Evolutionary conservation across 2,113 vertebrate genomes (phyloP), one percentile per base, ranked within the genome.

Genomic region (Atrichornis clamosus): DNA sequence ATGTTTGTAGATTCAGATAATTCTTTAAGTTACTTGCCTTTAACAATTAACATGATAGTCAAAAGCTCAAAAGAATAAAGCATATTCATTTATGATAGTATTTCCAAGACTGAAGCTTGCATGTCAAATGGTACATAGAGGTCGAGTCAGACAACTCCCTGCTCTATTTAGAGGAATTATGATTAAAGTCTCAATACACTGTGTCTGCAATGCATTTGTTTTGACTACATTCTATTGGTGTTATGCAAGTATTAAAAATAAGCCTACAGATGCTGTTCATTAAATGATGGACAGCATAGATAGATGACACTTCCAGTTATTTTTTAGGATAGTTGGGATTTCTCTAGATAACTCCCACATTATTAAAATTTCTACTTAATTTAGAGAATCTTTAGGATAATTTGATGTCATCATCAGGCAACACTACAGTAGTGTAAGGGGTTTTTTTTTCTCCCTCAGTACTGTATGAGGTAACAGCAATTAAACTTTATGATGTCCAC

Each of bases 91-190:
- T 49, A 65, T 21, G 39, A 59, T 27, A 69, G 14, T 24, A 58
- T 26, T 35, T 76, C 62, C 37, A 73, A 93, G 90, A 89, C 44
- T n/a, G 72, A 63, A 93, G 87, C 78, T 92, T 74, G 56, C 81
- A 93, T 93, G 97, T 97, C 87, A 95, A 93, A 94, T 74, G 49
- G 77, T 74, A 86, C 83, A 63, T 3, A 88, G 91, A 96, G 72
- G 84, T 53, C 93, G 96, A 97, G 79, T 64, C 74, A 89, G 89
- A 96, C 58, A 97, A 88, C 13, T 89, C 60, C 64, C 74, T 92
- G 76, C 79, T 89, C 93, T 93, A 91, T 95, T 96, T 96, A 93
- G 58, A 97, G 84, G 96, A 94, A 94, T 88, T 90, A 91, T 79
- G 67, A 90, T 55, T 76, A 89, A 97, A 97, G 72, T 93, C 83